Conservation (phyloP, 2,888 invertebrate species). For the Osedax frankpressi region DNA sequence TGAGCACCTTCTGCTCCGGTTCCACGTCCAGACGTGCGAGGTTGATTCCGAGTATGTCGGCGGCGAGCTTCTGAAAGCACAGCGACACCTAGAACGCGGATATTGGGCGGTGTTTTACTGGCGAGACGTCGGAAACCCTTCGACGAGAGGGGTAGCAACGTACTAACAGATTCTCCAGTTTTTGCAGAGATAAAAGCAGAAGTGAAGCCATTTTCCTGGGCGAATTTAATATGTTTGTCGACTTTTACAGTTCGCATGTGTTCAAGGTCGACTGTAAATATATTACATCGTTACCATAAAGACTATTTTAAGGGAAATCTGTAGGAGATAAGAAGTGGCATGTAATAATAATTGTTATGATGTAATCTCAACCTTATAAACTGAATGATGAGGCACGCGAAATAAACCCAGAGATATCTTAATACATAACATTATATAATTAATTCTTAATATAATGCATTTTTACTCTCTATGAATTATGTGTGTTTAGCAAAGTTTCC, state of each 20-base stretch:
- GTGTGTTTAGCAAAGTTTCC: too few species aligned
- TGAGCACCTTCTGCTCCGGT: constrained; percentile 56
- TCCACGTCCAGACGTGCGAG: constrained; percentile 58
- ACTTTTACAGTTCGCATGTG: constrained; percentile 48
- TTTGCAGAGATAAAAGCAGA: constrained; percentile 50
- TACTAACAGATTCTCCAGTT: constrained; percentile 49
- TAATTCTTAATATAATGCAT: too few species aligned
- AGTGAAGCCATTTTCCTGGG: constrained; percentile 47
- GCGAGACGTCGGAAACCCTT: too few species aligned
- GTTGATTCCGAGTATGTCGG: constrained; percentile 57
- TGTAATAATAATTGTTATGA: too few species aligned
- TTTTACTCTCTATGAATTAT: too few species aligned
- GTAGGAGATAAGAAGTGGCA: too few species aligned
- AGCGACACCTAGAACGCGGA: constrained; percentile 37
- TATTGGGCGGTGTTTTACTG: neutral
- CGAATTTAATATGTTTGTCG: constrained; percentile 49
- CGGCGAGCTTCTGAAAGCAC: constrained; percentile 59
- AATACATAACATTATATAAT: too few species aligned
- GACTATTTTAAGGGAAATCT: too few species aligned
- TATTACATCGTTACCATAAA: too few species aligned
- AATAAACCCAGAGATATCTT: too few species aligned
- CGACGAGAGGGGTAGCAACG: neutral
- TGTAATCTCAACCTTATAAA: too few species aligned
- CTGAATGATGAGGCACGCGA: too few species aligned
- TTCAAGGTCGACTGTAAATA: constrained; percentile 49